Evolutionary conservation across 2,113 vertebrate genomes (phyloP), one percentile per base, ranked within the genome.

Genomic region (Caretta caretta): DNA sequence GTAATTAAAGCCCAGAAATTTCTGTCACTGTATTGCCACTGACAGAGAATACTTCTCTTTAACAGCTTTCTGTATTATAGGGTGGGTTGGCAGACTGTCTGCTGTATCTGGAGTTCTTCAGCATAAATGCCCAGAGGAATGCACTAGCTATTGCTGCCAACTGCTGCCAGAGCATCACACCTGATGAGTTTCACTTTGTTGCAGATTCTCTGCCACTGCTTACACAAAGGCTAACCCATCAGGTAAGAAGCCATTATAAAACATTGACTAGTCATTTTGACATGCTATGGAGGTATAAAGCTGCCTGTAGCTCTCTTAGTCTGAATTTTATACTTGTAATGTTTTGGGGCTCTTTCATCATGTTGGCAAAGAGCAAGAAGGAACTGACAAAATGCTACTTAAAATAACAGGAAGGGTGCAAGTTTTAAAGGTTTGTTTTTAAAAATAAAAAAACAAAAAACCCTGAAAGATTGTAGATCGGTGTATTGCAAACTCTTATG

Each of bases 71-170:
- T 97, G 0, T 95, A 51, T 96, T 97, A 51, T 56, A 99, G 99
- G 99, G 99, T 97, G 99, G 99, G 88, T 98, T 99, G 92, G 99
- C 99, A 79, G 99, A 99, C 97, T 99, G 99, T 96, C 98, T 99
- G 97, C 98, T 99, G 35, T 99, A 99, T 97, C 98, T 99, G 92
- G 99, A 99, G 95, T 99, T 99, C 98, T 99, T 99, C 98, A 99
- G 99, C 98, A 99, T 99, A 98, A 99, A 99, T 95, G 99, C 99
- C 96, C 99, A 99, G 98, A 99, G 99, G 98, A 99, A 99, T 75
- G 99, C 99, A 10, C 97, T 99, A 97, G 99, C 99, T 95, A 99
- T 99, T 56, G 99, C 99, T 95, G 99, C 99, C 92, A 99, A 99
- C 98, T 99, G 99, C 98, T 99, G 99, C 98, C 99, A 99, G 98